These are phyloP conservation scores for Danio kyathit DNA, from an alignment of 2,797 vertebrate genomes.

Conservation along the genomic window DNA sequence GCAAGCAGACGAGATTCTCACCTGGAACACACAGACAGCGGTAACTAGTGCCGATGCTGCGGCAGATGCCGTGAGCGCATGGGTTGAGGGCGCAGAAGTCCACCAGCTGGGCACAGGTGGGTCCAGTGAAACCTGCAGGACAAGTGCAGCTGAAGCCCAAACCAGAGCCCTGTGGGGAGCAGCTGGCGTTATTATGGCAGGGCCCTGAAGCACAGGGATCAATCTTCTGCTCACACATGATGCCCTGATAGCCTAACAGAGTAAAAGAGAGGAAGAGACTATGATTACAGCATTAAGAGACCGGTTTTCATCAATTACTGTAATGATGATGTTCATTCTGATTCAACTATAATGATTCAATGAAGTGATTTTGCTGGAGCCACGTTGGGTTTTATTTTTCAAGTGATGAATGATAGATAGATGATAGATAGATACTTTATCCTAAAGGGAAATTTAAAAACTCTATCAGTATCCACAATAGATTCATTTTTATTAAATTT, in stretches of 20 bases:
- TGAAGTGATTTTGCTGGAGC: too few relatives aligned
- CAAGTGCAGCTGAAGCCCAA: slow-evolving; percentile 90
- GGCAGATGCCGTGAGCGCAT: slow-evolving; percentile 94
- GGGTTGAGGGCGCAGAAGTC: slow-evolving; percentile 98
- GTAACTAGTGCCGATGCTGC: slow-evolving; percentile 95
- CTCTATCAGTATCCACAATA: too few relatives aligned
- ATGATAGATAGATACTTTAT: too few relatives aligned
- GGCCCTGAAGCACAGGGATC: slow-evolving; percentile 90
- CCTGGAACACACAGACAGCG: slow-evolving; percentile 96
- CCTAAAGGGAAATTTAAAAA: too few relatives aligned
- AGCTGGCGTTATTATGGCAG: slow-evolving; percentile 95
- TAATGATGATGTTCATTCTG: not conserved
- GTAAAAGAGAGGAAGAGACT: slow-evolving; percentile 12
- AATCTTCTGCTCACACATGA: slow-evolving; percentile 89
- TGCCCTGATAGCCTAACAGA: slow-evolving; percentile 86
- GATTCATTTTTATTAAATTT: too few relatives aligned
- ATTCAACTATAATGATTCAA: too few relatives aligned
- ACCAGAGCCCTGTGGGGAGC: slow-evolving; percentile 82
- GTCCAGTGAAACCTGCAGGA: slow-evolving; percentile 90
- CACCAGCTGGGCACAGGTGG: slow-evolving; percentile 90
- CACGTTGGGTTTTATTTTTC: too few relatives aligned
- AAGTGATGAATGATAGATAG: too few relatives aligned
- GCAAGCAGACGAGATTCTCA: slow-evolving; percentile 67
- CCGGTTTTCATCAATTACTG: not conserved
- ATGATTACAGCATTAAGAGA: not conserved